Conservation (phyloP, 1,140 invertebrate genomes). For the Zaprionus camerounensis region DNA sequence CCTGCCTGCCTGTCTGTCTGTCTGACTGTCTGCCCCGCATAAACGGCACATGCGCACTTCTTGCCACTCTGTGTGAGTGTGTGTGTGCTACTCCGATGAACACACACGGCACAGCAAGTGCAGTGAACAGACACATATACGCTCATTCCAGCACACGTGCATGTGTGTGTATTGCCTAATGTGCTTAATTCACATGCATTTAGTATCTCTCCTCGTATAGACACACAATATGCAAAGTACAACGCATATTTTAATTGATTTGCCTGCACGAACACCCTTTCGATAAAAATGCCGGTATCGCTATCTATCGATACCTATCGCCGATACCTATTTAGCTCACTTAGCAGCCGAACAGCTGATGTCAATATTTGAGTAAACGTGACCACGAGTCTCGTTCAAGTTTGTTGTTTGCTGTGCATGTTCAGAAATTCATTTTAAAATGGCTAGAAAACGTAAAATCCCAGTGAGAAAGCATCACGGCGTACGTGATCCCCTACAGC, state of each 20-base stretch:
- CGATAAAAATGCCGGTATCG: conserved; percentile 18
- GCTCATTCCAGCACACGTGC: not conserved
- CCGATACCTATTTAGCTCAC: not conserved
- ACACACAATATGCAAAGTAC: not conserved
- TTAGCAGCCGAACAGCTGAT: conserved; percentile 35
- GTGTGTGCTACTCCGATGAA: conserved; percentile 10
- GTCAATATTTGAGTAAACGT: conserved; percentile 33
- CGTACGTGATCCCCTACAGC: conserved; percentile 79
- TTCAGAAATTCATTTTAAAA: conserved; percentile 10
- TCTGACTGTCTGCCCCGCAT: conserved; percentile 22
- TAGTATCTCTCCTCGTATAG: conserved; percentile 9
- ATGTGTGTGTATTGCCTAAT: conserved; percentile 9
- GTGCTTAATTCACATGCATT: conserved; percentile 3
- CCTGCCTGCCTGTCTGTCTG: conserved; percentile 12
- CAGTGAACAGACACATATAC: not conserved
- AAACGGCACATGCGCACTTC: conserved; percentile 32
- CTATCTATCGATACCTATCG: conserved; percentile 1
- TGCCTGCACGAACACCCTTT: conserved; percentile 10
- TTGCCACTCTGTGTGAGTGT: not conserved
- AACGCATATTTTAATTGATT: conserved; percentile 10
- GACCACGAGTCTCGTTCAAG: conserved; percentile 29
- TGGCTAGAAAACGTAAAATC: conserved; percentile 80
- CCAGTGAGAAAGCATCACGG: conserved; percentile 82
- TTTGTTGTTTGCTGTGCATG: conserved; percentile 3
- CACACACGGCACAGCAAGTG: conserved; percentile 27